A percentile compares a stretch with the other conserved stretches of the same genome.
Conservation (phyloP, 2,113 vertebrate species). For the Pseudorasbora parva region DNA sequence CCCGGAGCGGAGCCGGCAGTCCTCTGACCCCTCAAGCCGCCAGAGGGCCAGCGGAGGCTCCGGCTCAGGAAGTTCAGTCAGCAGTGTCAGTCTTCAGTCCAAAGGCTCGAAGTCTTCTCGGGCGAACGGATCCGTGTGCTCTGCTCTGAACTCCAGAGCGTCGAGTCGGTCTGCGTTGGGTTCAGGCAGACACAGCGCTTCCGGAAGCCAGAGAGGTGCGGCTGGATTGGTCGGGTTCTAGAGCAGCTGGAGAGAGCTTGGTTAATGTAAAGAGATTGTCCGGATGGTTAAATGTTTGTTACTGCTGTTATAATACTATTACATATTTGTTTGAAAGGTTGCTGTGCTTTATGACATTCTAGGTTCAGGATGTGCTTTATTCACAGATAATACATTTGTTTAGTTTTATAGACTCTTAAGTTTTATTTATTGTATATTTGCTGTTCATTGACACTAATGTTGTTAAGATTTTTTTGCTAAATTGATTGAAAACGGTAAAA, state of each 20-base stretch:
- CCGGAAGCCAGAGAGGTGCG: constrained; percentile 13
- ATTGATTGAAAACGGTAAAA: not conserved
- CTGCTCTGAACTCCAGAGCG: constrained; percentile 20
- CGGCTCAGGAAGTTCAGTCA: constrained; percentile 31
- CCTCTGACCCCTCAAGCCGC: not conserved
- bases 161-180: constrained; percentile 28
- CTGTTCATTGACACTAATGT: not conserved
- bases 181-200: not conserved
- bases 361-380: not conserved
- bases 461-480: not conserved
- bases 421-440: not conserved
- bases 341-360: not conserved
- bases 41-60: not conserved
- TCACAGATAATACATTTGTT: not conserved
- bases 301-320: not conserved
- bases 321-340: not conserved
- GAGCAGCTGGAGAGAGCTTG: not conserved
- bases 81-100: constrained; percentile 2
- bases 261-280: not conserved
- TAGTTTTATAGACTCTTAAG: not conserved
- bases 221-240: constrained; percentile 35
- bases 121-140: constrained; percentile 15
- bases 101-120: constrained; percentile 33
- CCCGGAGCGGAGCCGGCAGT: not conserved
- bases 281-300: not conserved